These are phyloP conservation scores for Corythornis vintsioides DNA, from an alignment of 2,113 vertebrate genomes.

Conservation along the genomic window DNA sequence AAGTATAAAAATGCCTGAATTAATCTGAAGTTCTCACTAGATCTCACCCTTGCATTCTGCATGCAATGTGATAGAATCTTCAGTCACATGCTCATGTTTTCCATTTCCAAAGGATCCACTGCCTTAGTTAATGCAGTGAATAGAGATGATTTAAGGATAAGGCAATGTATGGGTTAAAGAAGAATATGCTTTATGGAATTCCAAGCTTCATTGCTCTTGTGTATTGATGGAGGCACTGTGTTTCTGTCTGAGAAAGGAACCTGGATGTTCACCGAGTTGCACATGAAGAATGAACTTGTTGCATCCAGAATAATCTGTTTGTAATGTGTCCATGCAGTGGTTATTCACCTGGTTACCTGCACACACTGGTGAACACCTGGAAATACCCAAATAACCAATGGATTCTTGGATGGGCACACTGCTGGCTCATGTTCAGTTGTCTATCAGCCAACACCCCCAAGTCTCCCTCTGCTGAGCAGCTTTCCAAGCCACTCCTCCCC, in stretches of 20 bases:
- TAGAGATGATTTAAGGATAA: background rate
- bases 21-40: background rate
- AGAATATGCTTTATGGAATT: background rate
- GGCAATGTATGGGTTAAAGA: background rate
- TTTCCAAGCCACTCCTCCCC: no score
- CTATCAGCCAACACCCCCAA: no score
- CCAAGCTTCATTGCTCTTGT: background rate
- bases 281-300: background rate
- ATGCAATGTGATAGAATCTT: background rate
- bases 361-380: background rate
- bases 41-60: background rate
- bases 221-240: background rate
- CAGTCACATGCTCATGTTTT: background rate
- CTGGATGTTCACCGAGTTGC: background rate
- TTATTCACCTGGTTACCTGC: background rate
- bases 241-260: background rate
- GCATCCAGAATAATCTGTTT: background rate
- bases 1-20: background rate
- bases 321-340: background rate
- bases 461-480: no score
- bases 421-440: no score
- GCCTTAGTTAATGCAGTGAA: background rate
- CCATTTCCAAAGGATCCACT: background rate
- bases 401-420: no score
- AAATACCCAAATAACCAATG: background rate